Evolutionary conservation across 2,113 vertebrate genomes (phyloP), one percentile per base, ranked within the genome.

Genomic region (Okapia johnstoni): DNA sequence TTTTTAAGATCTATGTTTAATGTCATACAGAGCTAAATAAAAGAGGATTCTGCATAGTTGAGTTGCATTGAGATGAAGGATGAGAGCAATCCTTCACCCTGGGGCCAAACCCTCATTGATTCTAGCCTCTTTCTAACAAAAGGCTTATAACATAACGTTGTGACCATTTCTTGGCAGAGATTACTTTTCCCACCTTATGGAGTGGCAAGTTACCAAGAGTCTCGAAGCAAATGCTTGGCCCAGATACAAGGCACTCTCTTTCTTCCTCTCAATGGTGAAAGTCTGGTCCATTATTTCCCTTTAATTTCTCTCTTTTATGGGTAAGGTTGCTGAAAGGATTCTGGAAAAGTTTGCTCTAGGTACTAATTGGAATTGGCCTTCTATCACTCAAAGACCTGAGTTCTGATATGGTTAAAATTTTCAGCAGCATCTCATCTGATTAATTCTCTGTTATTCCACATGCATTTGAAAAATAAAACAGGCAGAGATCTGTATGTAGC

Each of bases 91-190:
- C 36, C 36, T 92, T 85, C 40, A 66, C 79, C 81, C 43, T 70
- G n/a, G 7, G 95, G 79, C 57, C 70, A 94, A 93, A 85, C 21
- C 23, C 5, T 63, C 66, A 93, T 66, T 40, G 54, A 96, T 95
- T 80, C 48, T 66, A 92, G 48, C 9, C 46, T 93, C 43, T 77
- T 96, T 96, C 61, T 55, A 92, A 33, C 43, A 84, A 94, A 54
- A 96, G 19, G 54, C 92, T 96, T 96, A 76, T 87, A 90, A 95
- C 89, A 90, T 46, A 93, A 80, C 12, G 13, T 90, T 80, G 36
- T 94, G 81, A 95, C 94, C 81, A 70, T 90, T 94, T 92, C 54
- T 97, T 98, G 96, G 92, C 96, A 95, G n/a, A 55, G 3, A 36
- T 15, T 28, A 30, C 15, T 87, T 93, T 90, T 84, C 36, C 58